Evolutionary conservation across 1,140 invertebrate species (phyloP).

Genomic region (Scaptomyza pallida): DNA sequence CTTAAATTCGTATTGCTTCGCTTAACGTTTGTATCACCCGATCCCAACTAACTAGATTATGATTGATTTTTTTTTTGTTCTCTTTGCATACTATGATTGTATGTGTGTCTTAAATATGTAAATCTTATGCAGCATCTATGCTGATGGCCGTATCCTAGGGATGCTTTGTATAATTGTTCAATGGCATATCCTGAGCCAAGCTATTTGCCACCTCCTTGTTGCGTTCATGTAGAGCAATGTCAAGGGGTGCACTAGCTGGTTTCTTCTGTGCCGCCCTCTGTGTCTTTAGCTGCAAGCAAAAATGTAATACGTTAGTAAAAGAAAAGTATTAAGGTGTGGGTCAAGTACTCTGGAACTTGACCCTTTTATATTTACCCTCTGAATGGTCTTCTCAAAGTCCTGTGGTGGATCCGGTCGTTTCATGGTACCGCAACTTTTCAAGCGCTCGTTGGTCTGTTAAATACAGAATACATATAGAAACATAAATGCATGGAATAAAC

Average conservation of each 20-base stretch:
- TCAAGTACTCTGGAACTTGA: too few relatives aligned
- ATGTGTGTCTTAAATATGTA: conserved; percentile 27
- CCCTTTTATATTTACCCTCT: conserved; percentile 79
- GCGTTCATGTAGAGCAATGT: conserved; percentile 75
- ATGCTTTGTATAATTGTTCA: conserved; percentile 83
- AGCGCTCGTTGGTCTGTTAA: conserved; percentile 67
- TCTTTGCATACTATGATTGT: conserved; percentile 22
- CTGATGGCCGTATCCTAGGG: conserved; percentile 78
- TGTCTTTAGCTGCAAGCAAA: conserved; percentile 70
- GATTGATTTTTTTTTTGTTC: not conserved
- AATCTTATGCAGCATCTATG: conserved; percentile 72
- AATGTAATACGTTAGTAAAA: not conserved
- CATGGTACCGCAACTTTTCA: conserved; percentile 76
- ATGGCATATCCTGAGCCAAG: conserved; percentile 73
- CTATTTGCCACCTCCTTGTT: conserved; percentile 77
- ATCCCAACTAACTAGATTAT: conserved; percentile 38
- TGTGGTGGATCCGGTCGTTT: conserved; percentile 80
- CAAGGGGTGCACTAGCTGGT: conserved; percentile 61
- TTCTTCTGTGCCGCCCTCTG: conserved; percentile 80
- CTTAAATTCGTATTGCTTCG: conserved; percentile 52
- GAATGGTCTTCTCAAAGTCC: conserved; percentile 83
- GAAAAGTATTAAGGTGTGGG: not conserved
- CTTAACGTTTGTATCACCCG: conserved; percentile 67
- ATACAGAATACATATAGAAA: conserved; percentile 23
- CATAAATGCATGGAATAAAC: conserved; percentile 33